phyloP scores from a whole-genome alignment of 2,797 vertebrate genomes.

The Scleropages formosus region DNA sequence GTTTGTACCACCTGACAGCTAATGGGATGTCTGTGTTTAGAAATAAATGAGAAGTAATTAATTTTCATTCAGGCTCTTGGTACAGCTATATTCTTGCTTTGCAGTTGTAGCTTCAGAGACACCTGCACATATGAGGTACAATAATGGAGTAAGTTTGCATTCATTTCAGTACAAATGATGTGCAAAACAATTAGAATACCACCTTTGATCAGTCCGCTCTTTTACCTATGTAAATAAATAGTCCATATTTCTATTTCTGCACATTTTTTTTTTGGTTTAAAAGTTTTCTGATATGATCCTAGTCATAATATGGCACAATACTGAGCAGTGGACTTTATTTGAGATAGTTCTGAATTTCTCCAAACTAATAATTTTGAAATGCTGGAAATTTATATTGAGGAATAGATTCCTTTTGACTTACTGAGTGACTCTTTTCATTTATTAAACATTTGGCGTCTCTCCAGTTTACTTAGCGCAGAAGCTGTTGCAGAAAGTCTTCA shows the following conservation, averaged over 20 bases:
- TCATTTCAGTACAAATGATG: background rate
- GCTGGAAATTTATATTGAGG: conserved; percentile 12
- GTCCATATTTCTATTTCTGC: conserved; percentile 26
- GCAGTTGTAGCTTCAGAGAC: conserved; percentile 6
- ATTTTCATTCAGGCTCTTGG: conserved; percentile 34
- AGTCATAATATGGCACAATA: background rate
- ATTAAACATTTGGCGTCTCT: conserved; percentile 4
- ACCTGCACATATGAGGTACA: background rate
- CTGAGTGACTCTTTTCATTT: background rate
- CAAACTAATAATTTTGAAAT: conserved; percentile 27
- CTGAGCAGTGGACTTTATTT: background rate
- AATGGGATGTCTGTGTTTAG: conserved; percentile 27
- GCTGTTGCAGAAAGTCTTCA: background rate
- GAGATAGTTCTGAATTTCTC: background rate
- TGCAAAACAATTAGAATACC: conserved; percentile 23
- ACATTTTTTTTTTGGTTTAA: conserved; percentile 23
- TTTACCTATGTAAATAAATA: conserved; percentile 1
- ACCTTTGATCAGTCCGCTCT: conserved; percentile 13
- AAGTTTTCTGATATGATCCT: background rate
- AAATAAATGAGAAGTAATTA: conserved; percentile 28
- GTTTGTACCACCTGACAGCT: background rate
- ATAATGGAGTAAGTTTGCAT: conserved; percentile 29
- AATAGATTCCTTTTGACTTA: conserved; percentile 21
- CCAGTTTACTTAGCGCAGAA: conserved; percentile 13
- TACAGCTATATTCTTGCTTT: background rate